Evolutionary conservation across 1,140 invertebrate species (phyloP).

Genomic region (Eubasilissa regina): DNA sequence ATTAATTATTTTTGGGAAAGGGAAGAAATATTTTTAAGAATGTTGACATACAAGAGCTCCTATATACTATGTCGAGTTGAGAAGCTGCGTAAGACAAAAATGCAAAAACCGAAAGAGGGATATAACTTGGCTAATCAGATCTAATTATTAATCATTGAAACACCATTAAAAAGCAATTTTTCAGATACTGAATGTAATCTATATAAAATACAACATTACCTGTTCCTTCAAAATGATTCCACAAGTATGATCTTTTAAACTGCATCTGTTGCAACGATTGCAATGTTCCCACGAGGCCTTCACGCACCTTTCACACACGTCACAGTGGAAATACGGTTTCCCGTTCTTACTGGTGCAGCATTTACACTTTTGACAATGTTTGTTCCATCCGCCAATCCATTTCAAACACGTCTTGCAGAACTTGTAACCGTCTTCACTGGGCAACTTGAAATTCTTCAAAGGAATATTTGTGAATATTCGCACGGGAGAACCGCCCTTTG

Average conservation of each 20-base stretch:
- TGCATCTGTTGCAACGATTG: constrained; percentile 78
- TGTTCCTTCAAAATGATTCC: constrained; percentile 60
- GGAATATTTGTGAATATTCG: constrained; percentile 89
- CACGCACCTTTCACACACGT: constrained; percentile 83
- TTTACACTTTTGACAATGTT: constrained; percentile 83
- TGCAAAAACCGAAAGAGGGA: no score
- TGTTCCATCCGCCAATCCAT: constrained; percentile 81
- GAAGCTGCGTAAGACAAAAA: no score
- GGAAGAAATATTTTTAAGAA: no score
- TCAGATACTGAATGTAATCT: no score
- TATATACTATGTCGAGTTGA: no score
- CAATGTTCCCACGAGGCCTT: constrained; percentile 90
- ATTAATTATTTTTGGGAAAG: no score
- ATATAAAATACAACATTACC: constrained; percentile 16
- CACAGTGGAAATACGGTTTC: constrained; percentile 83
- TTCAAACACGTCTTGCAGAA: constrained; percentile 81
- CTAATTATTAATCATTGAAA: no score
- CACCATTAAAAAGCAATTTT: no score
- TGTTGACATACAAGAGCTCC: no score
- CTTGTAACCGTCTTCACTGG: constrained; percentile 79
- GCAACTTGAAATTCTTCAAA: constrained; percentile 73
- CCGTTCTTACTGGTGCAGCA: constrained; percentile 89
- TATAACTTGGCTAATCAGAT: no score
- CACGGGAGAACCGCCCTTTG: constrained; percentile 81
- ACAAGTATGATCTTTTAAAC: constrained; percentile 76